These are phyloP conservation scores for Eulemur macaco DNA, from an alignment of 2,113 vertebrate species.

Conservation along the genomic window DNA sequence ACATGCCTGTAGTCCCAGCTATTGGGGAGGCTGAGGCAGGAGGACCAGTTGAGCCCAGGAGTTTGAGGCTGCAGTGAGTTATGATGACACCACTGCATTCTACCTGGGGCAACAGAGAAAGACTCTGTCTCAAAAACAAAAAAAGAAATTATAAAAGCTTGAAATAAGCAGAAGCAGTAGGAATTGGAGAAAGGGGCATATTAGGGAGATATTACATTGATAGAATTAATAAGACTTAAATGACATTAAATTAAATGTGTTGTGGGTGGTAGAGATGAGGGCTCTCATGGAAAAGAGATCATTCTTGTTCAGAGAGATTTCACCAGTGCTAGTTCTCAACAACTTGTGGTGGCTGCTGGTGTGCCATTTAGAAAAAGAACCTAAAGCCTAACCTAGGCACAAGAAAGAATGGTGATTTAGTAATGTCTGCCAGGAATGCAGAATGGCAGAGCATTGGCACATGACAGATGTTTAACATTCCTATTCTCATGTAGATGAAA, in stretches of 20 bases:
- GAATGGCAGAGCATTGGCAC: neutral
- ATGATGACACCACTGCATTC: neutral
- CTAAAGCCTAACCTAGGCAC: neutral
- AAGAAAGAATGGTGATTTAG: neutral
- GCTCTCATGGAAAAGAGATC: neutral
- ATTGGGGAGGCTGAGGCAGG: no score
- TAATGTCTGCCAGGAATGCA: neutral
- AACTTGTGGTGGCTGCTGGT: neutral
- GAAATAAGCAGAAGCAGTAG: neutral
- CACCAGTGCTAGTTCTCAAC: neutral
- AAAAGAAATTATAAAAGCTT: neutral
- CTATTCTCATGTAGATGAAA: neutral
- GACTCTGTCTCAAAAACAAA: neutral
- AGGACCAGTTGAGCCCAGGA: neutral
- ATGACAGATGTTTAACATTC: neutral
- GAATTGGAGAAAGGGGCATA: neutral
- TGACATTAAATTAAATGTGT: neutral
- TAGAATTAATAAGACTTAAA: neutral
- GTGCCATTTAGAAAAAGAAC: slow-evolving; percentile 18
- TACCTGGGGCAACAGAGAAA: no score
- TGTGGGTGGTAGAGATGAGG: neutral
- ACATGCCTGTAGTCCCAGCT: no score
- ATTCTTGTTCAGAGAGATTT: neutral
- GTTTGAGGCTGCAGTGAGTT: neutral
- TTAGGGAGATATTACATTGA: neutral